These are phyloP conservation scores for Balanococcus diminutus DNA, from an alignment of 2,888 invertebrate genomes.

Conservation along the genomic window DNA sequence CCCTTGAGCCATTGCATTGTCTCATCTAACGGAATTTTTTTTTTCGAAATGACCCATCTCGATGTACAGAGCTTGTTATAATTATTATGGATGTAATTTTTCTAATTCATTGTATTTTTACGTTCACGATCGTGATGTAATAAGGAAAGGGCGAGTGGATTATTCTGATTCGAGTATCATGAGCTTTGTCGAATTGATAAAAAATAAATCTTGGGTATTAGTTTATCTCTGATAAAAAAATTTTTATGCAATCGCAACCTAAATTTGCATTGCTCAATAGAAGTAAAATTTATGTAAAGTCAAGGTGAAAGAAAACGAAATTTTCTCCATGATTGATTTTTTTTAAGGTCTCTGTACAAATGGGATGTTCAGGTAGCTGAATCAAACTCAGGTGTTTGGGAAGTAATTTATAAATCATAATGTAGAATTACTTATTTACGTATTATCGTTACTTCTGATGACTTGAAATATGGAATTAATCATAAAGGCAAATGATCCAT, in stretches of 20 bases:
- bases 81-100: not conserved
- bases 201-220: not conserved
- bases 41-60: not conserved
- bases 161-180: not conserved
- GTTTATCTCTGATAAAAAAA: not conserved
- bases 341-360: no score
- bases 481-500: not conserved
- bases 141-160: not conserved
- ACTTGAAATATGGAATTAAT: not conserved
- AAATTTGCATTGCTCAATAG: not conserved
- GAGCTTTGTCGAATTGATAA: not conserved
- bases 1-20: not conserved
- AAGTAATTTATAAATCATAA: not conserved
- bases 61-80: not conserved
- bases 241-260: slow-evolving; percentile 5
- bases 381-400: no score
- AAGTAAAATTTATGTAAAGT: no score
- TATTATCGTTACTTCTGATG: not conserved
- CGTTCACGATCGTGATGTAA: not conserved
- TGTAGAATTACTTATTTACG: no score
- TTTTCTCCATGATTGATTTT: no score
- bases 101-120: not conserved
- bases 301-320: not conserved
- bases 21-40: not conserved
- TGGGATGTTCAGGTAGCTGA: no score